Evolutionary conservation across 2,888 invertebrate genomes (phyloP), one percentile per base, ranked within the genome.

Genomic region (Argyresthia goedartella): DNA sequence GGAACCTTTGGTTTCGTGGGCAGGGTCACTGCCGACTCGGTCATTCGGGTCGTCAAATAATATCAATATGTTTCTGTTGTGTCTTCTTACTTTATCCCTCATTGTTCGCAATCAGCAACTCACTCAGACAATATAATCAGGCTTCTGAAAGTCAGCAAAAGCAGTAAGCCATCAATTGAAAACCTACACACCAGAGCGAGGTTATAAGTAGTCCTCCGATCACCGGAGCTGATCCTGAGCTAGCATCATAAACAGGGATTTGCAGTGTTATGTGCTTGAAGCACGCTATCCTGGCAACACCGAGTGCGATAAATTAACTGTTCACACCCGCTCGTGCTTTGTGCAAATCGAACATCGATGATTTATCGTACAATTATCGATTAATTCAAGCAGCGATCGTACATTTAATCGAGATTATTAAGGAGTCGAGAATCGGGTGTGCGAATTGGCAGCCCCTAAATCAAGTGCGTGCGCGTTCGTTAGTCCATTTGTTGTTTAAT

Each of bases 341-440:
- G 81, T 78, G 79, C 79, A 73, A 80, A 79, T 81, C 79, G 84
- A 80, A 82, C 82, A 82, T 71, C 74, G 77, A 81, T 86, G 86
- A 86, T 85, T 85, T 86, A 86, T 84, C 25, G 75, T 76, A 81
- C 85, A 84, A 85, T 86, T 86, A 86, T 77, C 86, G 86, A 85
- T 86, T 85, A 86, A 86, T 86, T 84, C 86, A 86, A 85, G 85
- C 85, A 82, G 85, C 84, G 75, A 65, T 78, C 79, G 81, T 82
- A 81, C 81, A 72, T 85, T 81, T 79, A 76, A 77, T 76, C 78
- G 74, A 73, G 71, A 79, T 81, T 81, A 81, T 76, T 78, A 75
- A 81, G 69, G 72, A 71, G 65, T 63, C 62, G 66, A 62, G 67
- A 62, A 64, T 66, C 68, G 66, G 71, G 67, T 72, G 72, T 63